Conservation (phyloP, 2,113 vertebrate genomes). For the Takifugu flavidus region DNA sequence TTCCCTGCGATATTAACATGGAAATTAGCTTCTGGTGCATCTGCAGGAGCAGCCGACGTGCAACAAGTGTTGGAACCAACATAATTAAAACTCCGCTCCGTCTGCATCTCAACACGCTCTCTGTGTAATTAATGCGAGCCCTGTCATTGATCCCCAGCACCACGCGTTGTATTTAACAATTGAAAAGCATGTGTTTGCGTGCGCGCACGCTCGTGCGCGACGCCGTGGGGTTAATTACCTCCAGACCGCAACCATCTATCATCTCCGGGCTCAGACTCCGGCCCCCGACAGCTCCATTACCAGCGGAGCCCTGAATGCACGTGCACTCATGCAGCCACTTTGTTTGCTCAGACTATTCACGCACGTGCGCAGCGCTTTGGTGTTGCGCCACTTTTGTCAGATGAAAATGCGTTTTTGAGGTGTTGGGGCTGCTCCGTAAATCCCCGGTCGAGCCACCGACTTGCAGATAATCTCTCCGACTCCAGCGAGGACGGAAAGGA, state of each 20-base stretch:
- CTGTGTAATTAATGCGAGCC: slow-evolving; percentile 7
- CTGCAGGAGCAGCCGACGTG: not conserved
- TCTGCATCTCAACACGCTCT: not conserved
- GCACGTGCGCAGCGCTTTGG: not conserved
- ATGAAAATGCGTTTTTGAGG: too few species aligned
- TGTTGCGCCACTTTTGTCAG: too few species aligned
- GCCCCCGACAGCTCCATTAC: slow-evolving; percentile 65
- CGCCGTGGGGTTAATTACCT: slow-evolving; percentile 71
- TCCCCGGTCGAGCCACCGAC: too few species aligned
- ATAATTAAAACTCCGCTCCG: not conserved
- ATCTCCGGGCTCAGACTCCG: slow-evolving; percentile 54
- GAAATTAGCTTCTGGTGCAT: too few species aligned
- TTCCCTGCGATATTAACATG: not conserved
- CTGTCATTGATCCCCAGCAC: slow-evolving; percentile 1
- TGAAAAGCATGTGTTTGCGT: not conserved
- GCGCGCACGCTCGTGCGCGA: slow-evolving; percentile 17
- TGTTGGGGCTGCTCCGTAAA: too few species aligned
- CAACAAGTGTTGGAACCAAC: not conserved
- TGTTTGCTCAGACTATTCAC: not conserved
- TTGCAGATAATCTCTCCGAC: too few species aligned
- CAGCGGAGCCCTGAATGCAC: slow-evolving; percentile 28
- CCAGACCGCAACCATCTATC: slow-evolving; percentile 67
- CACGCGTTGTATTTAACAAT: slow-evolving; percentile 1
- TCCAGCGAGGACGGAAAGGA: too few species aligned
- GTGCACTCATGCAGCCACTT: not conserved